Conservation (phyloP, 2,797 vertebrate species). For the Hephaestus fuliginosus region DNA sequence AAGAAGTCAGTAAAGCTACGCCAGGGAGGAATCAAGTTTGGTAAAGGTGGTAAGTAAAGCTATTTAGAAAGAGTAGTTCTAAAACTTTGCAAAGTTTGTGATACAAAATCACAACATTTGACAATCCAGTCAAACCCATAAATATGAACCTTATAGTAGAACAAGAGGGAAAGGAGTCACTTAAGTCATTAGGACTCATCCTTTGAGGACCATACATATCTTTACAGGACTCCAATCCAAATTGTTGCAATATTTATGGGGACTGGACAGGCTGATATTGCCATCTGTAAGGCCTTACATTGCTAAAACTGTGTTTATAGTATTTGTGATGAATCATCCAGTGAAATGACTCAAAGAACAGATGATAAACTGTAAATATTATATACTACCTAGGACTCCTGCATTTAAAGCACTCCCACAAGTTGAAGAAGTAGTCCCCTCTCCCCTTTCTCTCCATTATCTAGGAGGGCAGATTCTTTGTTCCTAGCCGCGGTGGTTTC, state of each 20-base stretch:
- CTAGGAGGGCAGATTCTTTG: slow-evolving; percentile 58
- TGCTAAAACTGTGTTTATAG: background rate
- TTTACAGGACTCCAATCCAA: background rate
- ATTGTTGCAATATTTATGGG: background rate
- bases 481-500: slow-evolving; percentile 60
- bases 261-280: no score
- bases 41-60: no score
- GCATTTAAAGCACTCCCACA: slow-evolving; percentile 5
- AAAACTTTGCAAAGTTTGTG: no score
- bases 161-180: no score
- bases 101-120: no score
- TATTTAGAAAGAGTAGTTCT: no score
- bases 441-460: slow-evolving; percentile 37
- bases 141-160: no score
- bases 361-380: background rate
- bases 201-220: background rate
- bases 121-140: no score
- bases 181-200: background rate
- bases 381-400: background rate
- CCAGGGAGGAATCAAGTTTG: background rate
- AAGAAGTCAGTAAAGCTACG: slow-evolving; percentile 2
- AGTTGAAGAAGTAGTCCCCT: slow-evolving; percentile 5
- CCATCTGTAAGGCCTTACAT: background rate
- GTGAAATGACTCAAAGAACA: background rate
- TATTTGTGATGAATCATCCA: background rate